These are phyloP conservation scores for Malacosoma neustria DNA, from an alignment of 2,888 invertebrate genomes.

Conservation along the genomic window DNA sequence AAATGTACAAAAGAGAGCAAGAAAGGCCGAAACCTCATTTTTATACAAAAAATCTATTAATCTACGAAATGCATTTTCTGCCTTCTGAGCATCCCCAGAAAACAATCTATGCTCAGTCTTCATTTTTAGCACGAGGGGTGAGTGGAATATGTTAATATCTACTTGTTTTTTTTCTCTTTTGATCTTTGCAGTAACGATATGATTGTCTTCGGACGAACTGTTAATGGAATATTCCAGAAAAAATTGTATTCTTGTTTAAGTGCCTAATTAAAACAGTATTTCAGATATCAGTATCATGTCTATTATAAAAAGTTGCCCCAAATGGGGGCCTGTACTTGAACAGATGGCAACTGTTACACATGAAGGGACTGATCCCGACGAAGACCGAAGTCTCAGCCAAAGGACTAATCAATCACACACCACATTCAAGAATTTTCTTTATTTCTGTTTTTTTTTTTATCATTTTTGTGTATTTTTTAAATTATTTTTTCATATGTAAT, in stretches of 20 bases:
- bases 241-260: too few species aligned
- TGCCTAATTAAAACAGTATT: too few species aligned
- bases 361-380: conserved; percentile 29
- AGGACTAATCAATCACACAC: conserved; percentile 69
- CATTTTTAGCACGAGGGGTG: conserved; percentile 32
- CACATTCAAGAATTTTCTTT: conserved; percentile 69
- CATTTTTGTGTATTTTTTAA: conserved; percentile 47
- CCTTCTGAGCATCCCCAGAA: conserved; percentile 40
- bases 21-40: conserved; percentile 44
- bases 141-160: too few species aligned
- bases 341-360: conserved; percentile 63
- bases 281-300: too few species aligned
- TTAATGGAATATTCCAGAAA: too few species aligned
- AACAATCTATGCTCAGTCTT: conserved; percentile 46
- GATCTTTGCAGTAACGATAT: too few species aligned
- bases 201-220: too few species aligned
- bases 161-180: too few species aligned
- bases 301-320: neutral
- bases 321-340: conserved; percentile 31
- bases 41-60: conserved; percentile 36
- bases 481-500: conserved; percentile 53
- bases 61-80: conserved; percentile 60
- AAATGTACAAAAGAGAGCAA: conserved; percentile 58
- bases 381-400: conserved; percentile 21
- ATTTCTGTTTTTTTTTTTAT: conserved; percentile 60